Evolutionary conservation across 2,113 vertebrate species (phyloP), one percentile per base, ranked within the genome.

Genomic region (Oreocharis arfaki): DNA sequence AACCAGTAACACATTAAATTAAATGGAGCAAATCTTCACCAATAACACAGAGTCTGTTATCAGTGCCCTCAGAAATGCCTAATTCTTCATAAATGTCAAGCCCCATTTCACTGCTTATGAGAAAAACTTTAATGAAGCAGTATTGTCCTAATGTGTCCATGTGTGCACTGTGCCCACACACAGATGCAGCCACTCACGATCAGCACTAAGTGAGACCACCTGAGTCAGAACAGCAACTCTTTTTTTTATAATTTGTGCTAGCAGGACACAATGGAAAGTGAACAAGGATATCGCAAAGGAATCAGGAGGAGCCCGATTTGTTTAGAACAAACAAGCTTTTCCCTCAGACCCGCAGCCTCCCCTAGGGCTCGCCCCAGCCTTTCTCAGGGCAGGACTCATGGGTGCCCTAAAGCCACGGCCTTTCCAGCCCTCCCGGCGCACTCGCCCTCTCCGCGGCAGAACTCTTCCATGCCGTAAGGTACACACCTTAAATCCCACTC

Each of bases 391-490:
- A 65, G 49, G 47, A 7, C 24, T 21, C 23, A 1, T 2, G 16
- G 61, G 5, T 23, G 55, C n/a, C 50, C n/a, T 46, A 16, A 13
- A 68, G 42, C 26, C 61, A 2, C 9, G 70, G 63, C 63, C 33
- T 3, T 28, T 9, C 28, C 33, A 42, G 44, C 52, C 9, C 59
- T 26, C 12, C 22, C 4, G 17, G 50, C 3, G 4, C 65, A 9
- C 32, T 13, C 1, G 1, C 22, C 1, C 22, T 44, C 39, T 11
- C 14, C 46, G 24, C n/a, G 19, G 65, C 32, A 13, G 3, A 18
- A 18, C 4, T 26, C 57, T 21, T 9, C 28, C 13, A 2, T 1
- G 3, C 44, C 2, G 4, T 0, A 26, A 27, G 23, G 57, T 12
- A 60, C 57, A 27, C 35, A 37, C 35, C 85, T 35, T 1, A 22